Percentiles rank a stretch among this genome's conserved stretches.
Conservation (phyloP, 2,888 invertebrate genomes). For the Athrips mouffetella region DNA sequence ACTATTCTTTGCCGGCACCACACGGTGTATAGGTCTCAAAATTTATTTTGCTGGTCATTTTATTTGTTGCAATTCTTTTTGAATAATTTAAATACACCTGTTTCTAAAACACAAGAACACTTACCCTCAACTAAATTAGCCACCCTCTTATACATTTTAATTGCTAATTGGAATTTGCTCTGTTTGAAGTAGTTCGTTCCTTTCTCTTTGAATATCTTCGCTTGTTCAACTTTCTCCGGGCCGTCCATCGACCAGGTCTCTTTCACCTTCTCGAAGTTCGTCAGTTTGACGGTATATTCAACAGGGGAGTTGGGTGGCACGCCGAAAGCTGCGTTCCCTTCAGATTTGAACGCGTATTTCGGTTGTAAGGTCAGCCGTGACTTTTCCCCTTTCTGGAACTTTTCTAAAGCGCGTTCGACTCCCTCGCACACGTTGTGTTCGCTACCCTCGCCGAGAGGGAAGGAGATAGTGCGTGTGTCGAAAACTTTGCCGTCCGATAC, state of each 20-base stretch:
- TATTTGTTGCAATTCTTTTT: too few relatives aligned
- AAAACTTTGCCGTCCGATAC: conserved; percentile 83
- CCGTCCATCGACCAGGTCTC: conserved; percentile 90
- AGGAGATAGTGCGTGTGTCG: conserved; percentile 90
- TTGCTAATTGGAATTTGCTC: conserved; percentile 86
- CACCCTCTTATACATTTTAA: conserved; percentile 92
- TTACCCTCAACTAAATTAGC: conserved; percentile 78
- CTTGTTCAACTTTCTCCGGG: conserved; percentile 88
- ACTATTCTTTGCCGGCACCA: too few relatives aligned
- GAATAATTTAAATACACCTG: too few relatives aligned
- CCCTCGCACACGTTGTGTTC: conserved; percentile 88
- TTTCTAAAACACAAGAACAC: too few relatives aligned
- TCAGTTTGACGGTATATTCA: conserved; percentile 89
- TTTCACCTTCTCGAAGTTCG: conserved; percentile 89
- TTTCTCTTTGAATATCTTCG: conserved; percentile 90
- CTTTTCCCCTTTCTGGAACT: conserved; percentile 89
- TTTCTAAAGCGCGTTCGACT: conserved; percentile 87
- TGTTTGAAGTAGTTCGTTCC: conserved; percentile 94
- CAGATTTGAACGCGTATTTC: conserved; percentile 87
- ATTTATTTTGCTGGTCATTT: not conserved
- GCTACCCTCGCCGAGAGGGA: conserved; percentile 90
- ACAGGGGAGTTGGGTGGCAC: conserved; percentile 89
- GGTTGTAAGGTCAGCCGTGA: conserved; percentile 85
- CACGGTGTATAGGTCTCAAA: too few relatives aligned
- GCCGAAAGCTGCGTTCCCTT: conserved; percentile 76